These are phyloP conservation scores for Platysteira castanea DNA, from an alignment of 2,113 vertebrate genomes.

Conservation along the genomic window DNA sequence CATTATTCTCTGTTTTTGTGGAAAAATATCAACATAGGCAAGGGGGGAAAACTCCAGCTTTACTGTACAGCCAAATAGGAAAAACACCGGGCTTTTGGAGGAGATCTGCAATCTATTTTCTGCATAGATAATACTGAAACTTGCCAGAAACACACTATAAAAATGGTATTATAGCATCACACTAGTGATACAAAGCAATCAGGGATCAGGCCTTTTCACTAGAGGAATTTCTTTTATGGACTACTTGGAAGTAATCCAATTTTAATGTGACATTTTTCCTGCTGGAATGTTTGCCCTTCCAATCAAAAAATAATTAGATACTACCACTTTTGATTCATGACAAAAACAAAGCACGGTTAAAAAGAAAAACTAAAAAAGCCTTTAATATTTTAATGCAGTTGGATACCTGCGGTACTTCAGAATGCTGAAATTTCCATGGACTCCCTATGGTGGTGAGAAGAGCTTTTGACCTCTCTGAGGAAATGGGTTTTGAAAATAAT, in stretches of 20 bases:
- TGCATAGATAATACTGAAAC: not conserved
- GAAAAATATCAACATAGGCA: not conserved
- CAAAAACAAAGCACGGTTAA: not conserved
- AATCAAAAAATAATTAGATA: not conserved
- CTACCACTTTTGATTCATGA: not conserved
- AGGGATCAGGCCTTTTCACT: not conserved
- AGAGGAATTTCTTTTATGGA: not conserved
- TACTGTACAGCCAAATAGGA: not conserved
- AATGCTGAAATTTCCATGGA: not conserved
- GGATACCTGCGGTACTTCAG: not conserved
- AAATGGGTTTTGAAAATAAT: constrained; percentile 46
- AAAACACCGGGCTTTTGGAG: not conserved
- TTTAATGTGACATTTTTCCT: constrained; percentile 11
- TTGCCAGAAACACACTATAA: not conserved
- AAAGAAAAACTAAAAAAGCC: not conserved
- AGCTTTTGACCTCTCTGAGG: constrained; percentile 50
- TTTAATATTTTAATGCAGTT: not conserved
- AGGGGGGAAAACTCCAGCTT: not conserved
- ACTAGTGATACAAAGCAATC: not conserved
- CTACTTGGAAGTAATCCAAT: not conserved
- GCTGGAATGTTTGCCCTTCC: not conserved
- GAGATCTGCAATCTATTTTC: not conserved
- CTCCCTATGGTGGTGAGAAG: not conserved
- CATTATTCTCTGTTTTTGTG: not conserved
- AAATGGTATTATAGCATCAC: not conserved